Base-by-base conservation (phyloP, 1,140 invertebrate species). In the Platorchestia sp. region DNA sequence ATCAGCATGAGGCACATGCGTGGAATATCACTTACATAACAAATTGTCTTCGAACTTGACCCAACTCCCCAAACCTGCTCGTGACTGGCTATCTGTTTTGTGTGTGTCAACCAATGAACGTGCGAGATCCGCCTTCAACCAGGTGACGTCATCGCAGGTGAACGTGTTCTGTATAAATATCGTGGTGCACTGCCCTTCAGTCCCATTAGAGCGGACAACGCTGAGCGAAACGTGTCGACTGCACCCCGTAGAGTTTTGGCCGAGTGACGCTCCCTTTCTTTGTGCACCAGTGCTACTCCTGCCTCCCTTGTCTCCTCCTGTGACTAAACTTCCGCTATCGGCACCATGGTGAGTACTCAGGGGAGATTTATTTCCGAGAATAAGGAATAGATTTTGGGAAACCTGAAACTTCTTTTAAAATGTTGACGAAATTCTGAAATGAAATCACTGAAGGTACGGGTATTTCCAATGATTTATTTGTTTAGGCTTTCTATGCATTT, bases 91-190 rank as follows among this genome's bases (percentile, higher is more conserved):
- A 19, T n/a, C 45, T 45, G 91, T 93, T 45, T 93, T 45, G 44
- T 93, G 43, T 45, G 3, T 93, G 43, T 93, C 43, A 47, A 45
- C 91, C 91, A 93, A 93, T 93, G 91, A 45, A 47, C 43, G 43
- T 45, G 10, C 91, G 91, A 93, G 91, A 93, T 93, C 91, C 91
- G 91, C 91, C 91, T 93, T 93, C 91, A 45, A 93, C 91, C 91
- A 44, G 91, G 43, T 93, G 91, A 93, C 91, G 91, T 93, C 91
- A 93, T 45, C 45, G 43, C 91, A 93, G 91, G 91, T 93, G 91
- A 44, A 42, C 91, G 44, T 42, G 91, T 45, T 93, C 87, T 89
- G 43, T 93, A 93, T 93, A 93, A 93, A 93, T 42, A n/a, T 44
- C 43, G 22, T 45, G 10, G 43, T 6, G 36, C 45, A 40, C 43